A percentile compares a stretch with the other conserved stretches of the same genome.
Conservation (phyloP, 2,888 invertebrate species). For the Yponomeuta plumbellus region DNA sequence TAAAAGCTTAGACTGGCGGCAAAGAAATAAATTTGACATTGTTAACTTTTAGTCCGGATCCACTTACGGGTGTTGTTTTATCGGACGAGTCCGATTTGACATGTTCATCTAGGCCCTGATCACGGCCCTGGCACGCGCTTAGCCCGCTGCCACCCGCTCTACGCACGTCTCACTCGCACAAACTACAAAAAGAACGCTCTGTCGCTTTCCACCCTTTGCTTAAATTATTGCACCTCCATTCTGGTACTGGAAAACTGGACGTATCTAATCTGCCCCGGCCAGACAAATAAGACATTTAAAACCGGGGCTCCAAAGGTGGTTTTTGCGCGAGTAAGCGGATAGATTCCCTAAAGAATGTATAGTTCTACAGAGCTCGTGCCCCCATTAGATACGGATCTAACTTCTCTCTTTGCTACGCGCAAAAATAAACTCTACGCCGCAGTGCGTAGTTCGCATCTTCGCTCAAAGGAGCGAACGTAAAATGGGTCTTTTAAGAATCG, state of each 20-base stretch:
- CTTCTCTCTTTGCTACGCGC: conserved; percentile 30
- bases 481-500: conserved; percentile 54
- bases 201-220: conserved; percentile 75
- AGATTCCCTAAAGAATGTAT: conserved; percentile 54
- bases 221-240: conserved; percentile 72
- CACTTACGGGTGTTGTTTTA: too few relatives aligned
- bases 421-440: conserved; percentile 31
- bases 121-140: conserved; percentile 61
- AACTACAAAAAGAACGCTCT: conserved; percentile 74
- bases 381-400: conserved; percentile 58
- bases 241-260: conserved; percentile 38
- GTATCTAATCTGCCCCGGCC: conserved; percentile 32
- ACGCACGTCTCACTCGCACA: conserved; percentile 76
- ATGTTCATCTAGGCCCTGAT: background rate
- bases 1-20: too few relatives aligned
- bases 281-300: conserved; percentile 38
- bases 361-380: conserved; percentile 48
- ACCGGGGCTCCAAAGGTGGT: conserved; percentile 23
- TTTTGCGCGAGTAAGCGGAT: conserved; percentile 24
- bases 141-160: conserved; percentile 69
- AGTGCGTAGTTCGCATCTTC: conserved; percentile 29
- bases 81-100: too few relatives aligned
- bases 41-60: too few relatives aligned
- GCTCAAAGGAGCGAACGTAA: conserved; percentile 27
- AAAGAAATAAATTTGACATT: too few relatives aligned